Conservation (phyloP, 64 coral and sea anemone species). For the Trachythela sp. region DNA sequence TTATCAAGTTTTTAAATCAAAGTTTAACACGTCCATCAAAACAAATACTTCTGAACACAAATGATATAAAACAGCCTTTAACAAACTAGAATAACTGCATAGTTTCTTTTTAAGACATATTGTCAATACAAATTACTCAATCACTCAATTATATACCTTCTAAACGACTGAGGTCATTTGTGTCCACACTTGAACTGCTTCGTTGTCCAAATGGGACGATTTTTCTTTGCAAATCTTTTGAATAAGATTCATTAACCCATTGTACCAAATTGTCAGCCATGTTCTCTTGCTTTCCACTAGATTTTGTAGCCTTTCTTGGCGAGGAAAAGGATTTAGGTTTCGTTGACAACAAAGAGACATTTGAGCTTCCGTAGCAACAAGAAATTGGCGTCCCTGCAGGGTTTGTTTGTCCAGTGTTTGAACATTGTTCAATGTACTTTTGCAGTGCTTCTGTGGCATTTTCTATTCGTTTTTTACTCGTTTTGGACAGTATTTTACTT, state of each 20-base stretch:
- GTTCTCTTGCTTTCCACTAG: not conserved
- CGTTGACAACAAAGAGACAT: not conserved
- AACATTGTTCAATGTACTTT: not conserved
- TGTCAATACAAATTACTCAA: not conserved
- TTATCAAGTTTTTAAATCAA: too few relatives aligned
- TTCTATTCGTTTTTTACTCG: not conserved
- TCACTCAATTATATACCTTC: not conserved
- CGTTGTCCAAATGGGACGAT: not conserved
- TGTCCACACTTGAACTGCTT: not conserved
- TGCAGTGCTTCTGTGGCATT: not conserved
- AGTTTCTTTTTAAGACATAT: too few relatives aligned
- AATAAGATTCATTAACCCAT: not conserved
- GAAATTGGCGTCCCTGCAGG: not conserved
- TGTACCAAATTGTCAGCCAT: not conserved
- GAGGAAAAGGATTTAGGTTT: not conserved
- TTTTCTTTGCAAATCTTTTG: not conserved
- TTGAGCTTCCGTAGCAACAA: not conserved
- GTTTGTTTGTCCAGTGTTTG: not conserved
- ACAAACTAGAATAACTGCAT: not conserved
- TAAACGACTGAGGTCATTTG: not conserved
- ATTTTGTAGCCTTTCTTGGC: not conserved
- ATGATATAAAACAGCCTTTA: too few relatives aligned
- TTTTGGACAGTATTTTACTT: not conserved
- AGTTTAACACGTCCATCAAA: too few relatives aligned
- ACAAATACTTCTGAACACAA: too few relatives aligned